Base-by-base conservation (phyloP, 2,888 invertebrate species). In the Euproctis similis region DNA sequence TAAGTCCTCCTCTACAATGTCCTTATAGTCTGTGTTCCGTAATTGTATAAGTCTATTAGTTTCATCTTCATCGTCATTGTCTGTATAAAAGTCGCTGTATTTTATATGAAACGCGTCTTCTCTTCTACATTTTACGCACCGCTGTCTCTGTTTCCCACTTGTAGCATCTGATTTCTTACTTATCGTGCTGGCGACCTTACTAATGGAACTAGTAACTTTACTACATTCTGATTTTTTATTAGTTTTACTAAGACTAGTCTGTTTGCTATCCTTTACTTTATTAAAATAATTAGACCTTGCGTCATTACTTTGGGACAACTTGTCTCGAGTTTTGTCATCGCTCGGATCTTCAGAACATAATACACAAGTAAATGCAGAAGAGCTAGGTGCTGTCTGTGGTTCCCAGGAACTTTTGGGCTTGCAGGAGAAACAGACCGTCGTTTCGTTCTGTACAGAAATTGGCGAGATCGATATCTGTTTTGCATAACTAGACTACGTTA, bases 361-460 rank as follows among this genome's bases (percentile, higher is more conserved):
- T 7, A 76, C 62, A 52, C 78, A 80, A 35, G 77, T 80, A 22
- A 81, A 78, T 0, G 77, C 63, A 0, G 78, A 73, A 28, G 77
- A 76, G 37, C 61, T 67, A 29, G 60, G 69, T 23, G 59, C 59
- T n/a, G 52, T 49, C 31, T 42, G 42, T 28, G 45, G 49, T 30
- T 60, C 60, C 71, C 77, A 73, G 39, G 61, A 53, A 2, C 37
- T 36, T 38, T 51, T 53, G 24, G 34, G 43, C 48, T 64, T 56
- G 51, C 77, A 67, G 57, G 69, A 61, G 52, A 76, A 61, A 54
- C 76, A 74, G 26, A 65, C 30, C 14, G 62, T 57, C 13, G 61
- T 65, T 45, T 63, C 67, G 49, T 71, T 81, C 81, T 81, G 81
- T 59, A 62, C 70, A 71, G 60, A 67, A 80, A 73, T 30, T 39